Percentiles rank a stretch among this genome's conserved stretches.
These are phyloP conservation scores for Ganaspis brasiliensis DNA, from an alignment of 2,888 invertebrate genomes.

Conservation along the genomic window DNA sequence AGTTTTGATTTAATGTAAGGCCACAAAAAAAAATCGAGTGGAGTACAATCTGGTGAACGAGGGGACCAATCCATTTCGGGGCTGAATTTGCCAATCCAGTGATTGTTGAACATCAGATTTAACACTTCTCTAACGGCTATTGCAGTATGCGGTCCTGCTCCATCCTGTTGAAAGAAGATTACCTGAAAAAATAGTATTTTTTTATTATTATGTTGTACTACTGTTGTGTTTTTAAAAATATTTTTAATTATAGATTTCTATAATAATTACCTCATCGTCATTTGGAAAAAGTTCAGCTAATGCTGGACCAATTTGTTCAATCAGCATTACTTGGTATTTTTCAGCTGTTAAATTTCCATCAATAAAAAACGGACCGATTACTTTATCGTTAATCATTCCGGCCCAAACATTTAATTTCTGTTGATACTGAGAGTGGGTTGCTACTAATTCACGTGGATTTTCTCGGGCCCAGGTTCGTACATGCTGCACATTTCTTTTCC, in stretches of 20 bases:
- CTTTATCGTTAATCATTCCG: background rate
- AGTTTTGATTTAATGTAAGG: background rate
- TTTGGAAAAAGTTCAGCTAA: background rate
- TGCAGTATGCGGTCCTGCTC: background rate
- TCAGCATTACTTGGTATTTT: background rate
- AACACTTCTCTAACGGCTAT: background rate
- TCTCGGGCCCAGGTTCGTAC: background rate
- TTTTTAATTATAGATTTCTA: background rate
- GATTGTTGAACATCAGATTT: background rate
- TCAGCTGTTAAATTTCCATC: background rate
- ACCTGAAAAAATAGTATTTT: background rate
- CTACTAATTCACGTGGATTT: background rate
- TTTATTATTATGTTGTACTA: background rate
- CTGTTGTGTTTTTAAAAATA: background rate
- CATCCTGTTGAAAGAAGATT: background rate
- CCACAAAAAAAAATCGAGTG: background rate
- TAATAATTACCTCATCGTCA: background rate
- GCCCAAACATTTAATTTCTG: background rate
- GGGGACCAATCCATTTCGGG: background rate
- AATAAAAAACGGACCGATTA: constrained; percentile 8
- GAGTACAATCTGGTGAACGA: background rate
- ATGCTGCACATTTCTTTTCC: background rate
- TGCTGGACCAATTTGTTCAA: background rate
- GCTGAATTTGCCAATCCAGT: background rate
- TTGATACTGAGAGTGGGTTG: background rate